A percentile compares a stretch with the other conserved stretches of the same genome.
Conservation (phyloP, 1,140 invertebrate genomes). For the Aporrectodea caliginosa region DNA sequence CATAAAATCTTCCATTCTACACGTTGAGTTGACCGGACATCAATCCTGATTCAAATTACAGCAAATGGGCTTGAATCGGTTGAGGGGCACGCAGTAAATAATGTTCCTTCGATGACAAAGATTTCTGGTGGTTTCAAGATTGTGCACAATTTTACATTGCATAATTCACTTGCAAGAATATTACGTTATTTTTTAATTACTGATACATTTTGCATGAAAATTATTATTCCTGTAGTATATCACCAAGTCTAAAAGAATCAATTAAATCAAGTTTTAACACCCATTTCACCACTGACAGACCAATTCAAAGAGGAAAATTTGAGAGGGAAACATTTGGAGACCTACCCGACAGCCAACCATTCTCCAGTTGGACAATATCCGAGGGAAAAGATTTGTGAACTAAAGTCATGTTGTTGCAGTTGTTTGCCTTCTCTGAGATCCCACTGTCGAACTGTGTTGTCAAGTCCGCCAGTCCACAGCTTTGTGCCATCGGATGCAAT, state of each 20-base stretch:
- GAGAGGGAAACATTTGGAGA: not conserved
- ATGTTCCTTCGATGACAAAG: too few species aligned
- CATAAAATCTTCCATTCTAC: too few species aligned
- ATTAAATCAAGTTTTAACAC: too few species aligned
- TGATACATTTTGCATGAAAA: not conserved
- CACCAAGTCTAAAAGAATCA: not conserved
- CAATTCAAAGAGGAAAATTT: not conserved
- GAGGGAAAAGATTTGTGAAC: constrained; percentile 85
- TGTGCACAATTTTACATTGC: too few species aligned
- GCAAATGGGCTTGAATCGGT: too few species aligned
- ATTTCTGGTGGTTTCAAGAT: too few species aligned
- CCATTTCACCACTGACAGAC: not conserved
- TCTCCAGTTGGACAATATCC: constrained; percentile 96
- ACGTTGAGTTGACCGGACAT: too few species aligned
- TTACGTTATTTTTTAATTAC: too few species aligned
- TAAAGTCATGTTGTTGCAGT: constrained; percentile 91
- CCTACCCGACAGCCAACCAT: constrained; percentile 86
- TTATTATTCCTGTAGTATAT: not conserved
- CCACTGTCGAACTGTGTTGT: constrained; percentile 95
- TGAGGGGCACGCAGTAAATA: too few species aligned
- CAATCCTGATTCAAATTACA: too few species aligned
- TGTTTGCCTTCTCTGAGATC: constrained; percentile 81
- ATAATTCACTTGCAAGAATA: too few species aligned
- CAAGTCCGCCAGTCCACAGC: constrained; percentile 94
- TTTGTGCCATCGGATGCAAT: constrained; percentile 92